Evolutionary conservation across 2,797 vertebrate genomes (phyloP), one percentile per base, ranked within the genome.

Genomic region (Pangasius macronema): DNA sequence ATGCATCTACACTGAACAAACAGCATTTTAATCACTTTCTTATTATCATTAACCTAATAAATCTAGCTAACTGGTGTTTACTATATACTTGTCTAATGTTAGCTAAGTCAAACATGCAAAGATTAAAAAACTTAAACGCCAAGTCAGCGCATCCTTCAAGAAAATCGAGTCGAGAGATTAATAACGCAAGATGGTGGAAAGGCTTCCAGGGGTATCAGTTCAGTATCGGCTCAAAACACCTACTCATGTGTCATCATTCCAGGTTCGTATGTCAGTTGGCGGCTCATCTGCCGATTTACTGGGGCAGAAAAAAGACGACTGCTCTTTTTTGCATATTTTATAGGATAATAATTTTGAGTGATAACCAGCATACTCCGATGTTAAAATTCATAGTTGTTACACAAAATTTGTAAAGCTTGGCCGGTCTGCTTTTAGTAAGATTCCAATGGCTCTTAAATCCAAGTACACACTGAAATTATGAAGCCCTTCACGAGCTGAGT

Each of bases 171-270:
- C 22, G 30, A 5, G 75, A 33, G 51, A 59, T 80, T 39, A 57
- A 77, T 77, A 53, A 27, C 9, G 16, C 1, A n/a, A 30, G n/a
- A 30, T 33, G 53, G 33, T 55, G 10, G 30, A 57, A 36, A 79
- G 53, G 18, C 76, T 79, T 79, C 30, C n/a, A 33, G n/a, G 22
- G 55, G 36, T n/a, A 42, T 46, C 30, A 36, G 16, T 36, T 79
- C 30, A 79, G 53, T 79, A 57, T 79, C 24, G n/a, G 79, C 33
- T 46, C 16, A n/a, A 82, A 82, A n/a, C 80, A 63, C 11, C 55
- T 61, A 16, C 18, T 1, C 51, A 11, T 14, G 57, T 81, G 57
- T 81, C 79, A 61, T 61, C 51, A 79, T 57, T 57, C 18, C n/a
- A 11, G 53, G 30, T 8, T 13, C 20, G 3, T 5, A 36, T 22